These are phyloP conservation scores for Cyclophora punctaria DNA, from an alignment of 2,888 invertebrate genomes.

Conservation along the genomic window DNA sequence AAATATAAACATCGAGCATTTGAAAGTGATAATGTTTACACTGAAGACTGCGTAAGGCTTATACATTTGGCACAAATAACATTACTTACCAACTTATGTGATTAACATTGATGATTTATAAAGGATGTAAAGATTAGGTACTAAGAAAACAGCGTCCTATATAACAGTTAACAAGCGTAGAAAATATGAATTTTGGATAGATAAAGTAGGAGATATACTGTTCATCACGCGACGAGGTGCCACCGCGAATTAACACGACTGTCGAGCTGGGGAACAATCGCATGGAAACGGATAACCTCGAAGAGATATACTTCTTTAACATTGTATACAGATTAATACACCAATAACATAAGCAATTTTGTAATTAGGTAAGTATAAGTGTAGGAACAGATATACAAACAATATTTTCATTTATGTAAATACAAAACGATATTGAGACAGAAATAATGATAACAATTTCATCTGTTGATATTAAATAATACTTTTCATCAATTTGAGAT, in stretches of 20 bases:
- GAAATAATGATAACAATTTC: too few species aligned
- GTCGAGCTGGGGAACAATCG: slow-evolving; percentile 47
- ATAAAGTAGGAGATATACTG: slow-evolving; percentile 20
- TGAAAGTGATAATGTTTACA: not conserved
- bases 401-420: too few species aligned
- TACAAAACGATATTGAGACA: not conserved
- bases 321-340: too few species aligned
- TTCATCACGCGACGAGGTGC: slow-evolving; percentile 28
- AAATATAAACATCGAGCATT: not conserved
- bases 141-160: slow-evolving; percentile 20
- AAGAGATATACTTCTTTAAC: too few species aligned
- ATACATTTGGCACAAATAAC: slow-evolving; percentile 18
- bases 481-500: too few species aligned
- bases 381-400: too few species aligned
- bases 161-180: slow-evolving; percentile 42
- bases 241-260: slow-evolving; percentile 22
- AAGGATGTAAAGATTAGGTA: not conserved
- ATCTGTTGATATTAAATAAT: not conserved
- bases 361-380: too few species aligned
- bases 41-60: slow-evolving; percentile 6
- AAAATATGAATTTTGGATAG: slow-evolving; percentile 33
- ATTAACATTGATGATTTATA: slow-evolving; percentile 7
- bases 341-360: too few species aligned
- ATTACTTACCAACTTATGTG: slow-evolving; percentile 11
- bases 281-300: too few species aligned